Percentiles rank a stretch among this genome's conserved stretches.
phyloP scores from a whole-genome alignment of 2,888 invertebrate species.

The Aelia acuminata region DNA sequence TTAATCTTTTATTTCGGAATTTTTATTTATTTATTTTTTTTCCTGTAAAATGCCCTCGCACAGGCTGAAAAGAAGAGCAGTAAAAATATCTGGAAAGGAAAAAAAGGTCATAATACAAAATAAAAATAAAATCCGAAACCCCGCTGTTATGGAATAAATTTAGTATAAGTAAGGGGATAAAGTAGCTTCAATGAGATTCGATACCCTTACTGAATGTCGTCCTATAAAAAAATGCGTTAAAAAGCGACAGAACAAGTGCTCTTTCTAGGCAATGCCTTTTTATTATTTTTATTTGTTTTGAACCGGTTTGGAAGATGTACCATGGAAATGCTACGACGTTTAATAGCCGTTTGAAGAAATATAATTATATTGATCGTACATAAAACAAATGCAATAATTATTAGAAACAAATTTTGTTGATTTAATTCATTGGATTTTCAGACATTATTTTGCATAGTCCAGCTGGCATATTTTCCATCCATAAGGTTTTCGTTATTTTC shows the following conservation, averaged over 20 bases:
- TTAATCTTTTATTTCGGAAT: not conserved
- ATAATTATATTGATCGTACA: not conserved
- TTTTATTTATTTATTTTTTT: too few species aligned
- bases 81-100: conserved; percentile 12
- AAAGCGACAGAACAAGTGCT: conserved; percentile 14
- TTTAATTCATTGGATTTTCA: too few species aligned
- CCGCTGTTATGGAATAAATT: conserved; percentile 28
- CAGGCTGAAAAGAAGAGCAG: not conserved
- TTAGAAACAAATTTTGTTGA: too few species aligned
- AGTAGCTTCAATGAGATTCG: conserved; percentile 28
- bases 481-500: too few species aligned
- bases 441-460: too few species aligned
- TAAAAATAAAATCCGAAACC: not conserved
- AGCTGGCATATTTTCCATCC: too few species aligned
- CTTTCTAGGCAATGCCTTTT: not conserved
- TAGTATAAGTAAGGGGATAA: not conserved
- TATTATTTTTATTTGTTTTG: not conserved
- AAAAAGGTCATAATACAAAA: not conserved
- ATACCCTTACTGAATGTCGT: not conserved
- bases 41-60: not conserved
- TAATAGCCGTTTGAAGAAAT: not conserved
- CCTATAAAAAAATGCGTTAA: conserved; percentile 16
- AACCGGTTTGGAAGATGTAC: not conserved
- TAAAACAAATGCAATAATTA: too few species aligned
- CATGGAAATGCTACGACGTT: not conserved